Evolutionary conservation across 2,113 vertebrate genomes (phyloP).

Genomic region (Burhinus oedicnemus): DNA sequence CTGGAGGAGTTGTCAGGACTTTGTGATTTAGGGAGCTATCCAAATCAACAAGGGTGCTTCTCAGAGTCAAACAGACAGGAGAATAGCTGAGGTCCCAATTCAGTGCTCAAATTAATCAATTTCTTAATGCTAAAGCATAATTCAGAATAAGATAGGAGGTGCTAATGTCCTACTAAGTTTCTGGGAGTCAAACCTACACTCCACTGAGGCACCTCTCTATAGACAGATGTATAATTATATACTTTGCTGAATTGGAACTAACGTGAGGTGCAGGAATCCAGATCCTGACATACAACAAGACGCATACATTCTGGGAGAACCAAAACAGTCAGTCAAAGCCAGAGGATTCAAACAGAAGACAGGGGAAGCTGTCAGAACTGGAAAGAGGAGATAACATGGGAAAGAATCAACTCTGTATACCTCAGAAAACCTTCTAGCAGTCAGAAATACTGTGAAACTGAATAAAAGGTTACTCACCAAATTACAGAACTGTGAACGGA

Average conservation of each 20-base stretch:
- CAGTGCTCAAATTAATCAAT: background rate
- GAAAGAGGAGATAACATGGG: background rate
- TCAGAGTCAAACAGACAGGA: background rate
- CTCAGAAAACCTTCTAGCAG: background rate
- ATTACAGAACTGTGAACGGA: background rate
- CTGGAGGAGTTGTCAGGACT: constrained; percentile 55
- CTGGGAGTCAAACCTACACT: background rate
- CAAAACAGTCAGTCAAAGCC: background rate
- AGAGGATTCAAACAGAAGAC: background rate
- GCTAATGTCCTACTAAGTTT: background rate
- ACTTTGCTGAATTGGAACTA: background rate
- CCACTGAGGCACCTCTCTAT: background rate
- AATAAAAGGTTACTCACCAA: background rate
- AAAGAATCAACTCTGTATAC: background rate
- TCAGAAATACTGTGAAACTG: background rate
- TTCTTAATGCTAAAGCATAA: background rate
- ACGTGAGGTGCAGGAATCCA: background rate
- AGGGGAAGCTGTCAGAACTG: background rate
- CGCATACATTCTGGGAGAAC: background rate
- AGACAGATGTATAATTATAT: background rate
- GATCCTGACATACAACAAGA: background rate
- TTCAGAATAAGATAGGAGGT: background rate
- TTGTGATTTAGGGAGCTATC: constrained; percentile 50
- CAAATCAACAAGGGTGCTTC: constrained; percentile 38
- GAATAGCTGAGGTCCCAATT: background rate